Evolutionary conservation across 2,113 vertebrate genomes (phyloP), one percentile per base, ranked within the genome.

Genomic region (Pluvialis apricaria): DNA sequence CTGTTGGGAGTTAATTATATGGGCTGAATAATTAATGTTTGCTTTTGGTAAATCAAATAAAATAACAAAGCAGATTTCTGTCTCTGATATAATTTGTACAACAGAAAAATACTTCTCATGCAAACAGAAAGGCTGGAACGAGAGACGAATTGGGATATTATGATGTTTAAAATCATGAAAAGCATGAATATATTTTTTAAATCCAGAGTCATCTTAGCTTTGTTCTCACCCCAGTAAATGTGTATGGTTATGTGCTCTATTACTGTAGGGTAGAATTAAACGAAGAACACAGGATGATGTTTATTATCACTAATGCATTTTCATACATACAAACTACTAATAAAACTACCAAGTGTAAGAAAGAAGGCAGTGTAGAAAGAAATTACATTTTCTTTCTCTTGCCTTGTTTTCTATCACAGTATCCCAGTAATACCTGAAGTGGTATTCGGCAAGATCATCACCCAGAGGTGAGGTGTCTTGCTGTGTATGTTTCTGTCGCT

Each of bases 1-100:
- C 87, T 97, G 60, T 64, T 82, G 94, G 73, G 94, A 97, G 65
- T 95, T 97, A 94, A 97, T 97, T 96, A 96, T 58, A 38, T 6
- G 5, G 61, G 26, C 51, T 96, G 97, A 98, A 97, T 98, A 97
- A 95, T 94, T 94, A 93, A 93, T 84, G 76, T 22, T 61, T 38
- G 40, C 34, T 97, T 96, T 95, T 88, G 62, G 70, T 91, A 96
- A 96, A 94, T 96, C 32, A 71, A 95, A 78, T 89, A 85, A 88
- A 89, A 61, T 70, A 94, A 64, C 65, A 66, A 86, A 96, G 64
- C 54, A 81, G 47, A 66, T 95, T 94, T 96, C 70, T 81, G 57
- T 73, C 45, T 90, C 54, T 82, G 36, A 69, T 80, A 69, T 38
- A 61, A 55, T 91, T 93, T 78, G 71, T 78, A 14, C 40, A 92